Evolutionary conservation across 2,888 invertebrate species (phyloP), one percentile per base, ranked within the genome.

Genomic region (Leptarthrus brevirostris): DNA sequence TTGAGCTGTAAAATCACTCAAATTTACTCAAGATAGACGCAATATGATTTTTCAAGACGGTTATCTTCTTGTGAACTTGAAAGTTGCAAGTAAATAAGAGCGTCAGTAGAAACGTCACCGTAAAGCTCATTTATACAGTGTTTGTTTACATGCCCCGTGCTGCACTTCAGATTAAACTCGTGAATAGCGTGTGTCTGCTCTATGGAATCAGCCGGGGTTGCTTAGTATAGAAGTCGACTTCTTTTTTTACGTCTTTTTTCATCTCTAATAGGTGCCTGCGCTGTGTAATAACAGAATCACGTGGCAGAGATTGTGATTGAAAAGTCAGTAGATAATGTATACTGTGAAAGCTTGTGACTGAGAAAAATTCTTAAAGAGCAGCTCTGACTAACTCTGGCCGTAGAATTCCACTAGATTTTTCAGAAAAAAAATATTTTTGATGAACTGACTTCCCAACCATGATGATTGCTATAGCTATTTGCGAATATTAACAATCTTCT

Each of bases 281-380:
- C 30, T 6, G 30, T 30, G 12, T 40, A 40, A 52, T 69, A 16
- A 30, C 49, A 18, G 44, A 52, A 52, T 69, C 69, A 69, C 69
- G 69, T 69, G 69, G 49, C 69, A 49, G 22, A 69, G 36, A 69
- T 69, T 69, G 69, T 69, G 69, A 69, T 69, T 69, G 30, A 22
- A 69, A 30, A 26, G 30, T 30, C 54, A 26, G 30, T 49, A 20
- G 49, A 49, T 49, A 49, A 49, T 8, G 18, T 49, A 49, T 20
- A 16, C 4, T 49, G n/a, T 18, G 20, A 20, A 14, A 18, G 20
- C 49, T 49, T 8, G 20, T 49, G 18, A 12, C 8, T 40, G n/a
- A 40, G 49, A 18, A 49, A 49, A 49, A 49, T 49, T 49, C 20
- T 49, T 2, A 3, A 8, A 47, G 47, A 3, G 47, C 3, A 16